Conservation (phyloP, 2,113 vertebrate genomes). For the Aspiorhynchus laticeps region DNA sequence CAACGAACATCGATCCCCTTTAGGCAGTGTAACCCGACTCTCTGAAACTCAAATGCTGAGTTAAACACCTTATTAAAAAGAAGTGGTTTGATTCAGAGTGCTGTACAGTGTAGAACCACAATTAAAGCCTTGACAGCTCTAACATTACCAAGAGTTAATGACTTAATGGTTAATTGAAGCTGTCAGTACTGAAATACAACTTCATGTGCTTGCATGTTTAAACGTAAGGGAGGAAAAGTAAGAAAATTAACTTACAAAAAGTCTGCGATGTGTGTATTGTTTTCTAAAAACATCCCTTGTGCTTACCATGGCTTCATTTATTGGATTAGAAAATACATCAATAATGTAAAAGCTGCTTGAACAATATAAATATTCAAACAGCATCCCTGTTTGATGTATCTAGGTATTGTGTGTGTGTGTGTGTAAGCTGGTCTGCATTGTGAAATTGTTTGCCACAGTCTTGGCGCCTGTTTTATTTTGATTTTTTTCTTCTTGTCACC, state of each 20-base stretch:
- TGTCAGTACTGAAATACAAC: neutral
- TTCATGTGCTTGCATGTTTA: neutral
- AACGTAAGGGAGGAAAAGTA: neutral
- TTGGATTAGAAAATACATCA: neutral
- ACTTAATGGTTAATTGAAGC: slow-evolving; percentile 3
- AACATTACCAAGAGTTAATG: slow-evolving; percentile 29
- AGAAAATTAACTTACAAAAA: neutral
- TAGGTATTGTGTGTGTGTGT: neutral
- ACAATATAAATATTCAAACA: neutral
- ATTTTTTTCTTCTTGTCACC: neutral
- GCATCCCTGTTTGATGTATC: neutral
- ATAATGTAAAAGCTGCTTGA: neutral
- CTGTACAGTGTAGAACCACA: neutral
- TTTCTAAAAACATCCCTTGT: neutral
- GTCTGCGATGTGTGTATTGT: neutral
- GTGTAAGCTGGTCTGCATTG: neutral
- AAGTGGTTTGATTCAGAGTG: neutral
- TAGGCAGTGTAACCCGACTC: neutral
- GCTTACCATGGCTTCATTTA: neutral
- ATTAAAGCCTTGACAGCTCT: slow-evolving; percentile 33
- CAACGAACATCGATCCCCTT: neutral
- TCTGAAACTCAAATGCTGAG: slow-evolving; percentile 30
- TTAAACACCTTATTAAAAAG: slow-evolving; percentile 30
- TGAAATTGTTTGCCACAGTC: neutral
- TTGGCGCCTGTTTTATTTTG: neutral